Evolutionary conservation across 2,888 invertebrate genomes (phyloP).

Genomic region (Nymphalis urticae): DNA sequence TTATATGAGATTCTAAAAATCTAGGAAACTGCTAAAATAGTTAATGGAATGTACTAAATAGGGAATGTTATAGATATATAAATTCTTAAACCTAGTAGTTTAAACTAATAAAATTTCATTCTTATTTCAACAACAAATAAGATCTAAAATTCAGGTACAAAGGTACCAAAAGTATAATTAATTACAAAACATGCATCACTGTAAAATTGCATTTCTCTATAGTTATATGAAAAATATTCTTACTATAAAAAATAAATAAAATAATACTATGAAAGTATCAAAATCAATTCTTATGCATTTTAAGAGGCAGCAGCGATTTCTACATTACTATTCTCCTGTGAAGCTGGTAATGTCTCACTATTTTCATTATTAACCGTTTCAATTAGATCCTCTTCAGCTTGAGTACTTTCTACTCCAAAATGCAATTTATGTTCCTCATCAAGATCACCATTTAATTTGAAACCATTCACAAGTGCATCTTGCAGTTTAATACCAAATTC

Average conservation of each 20-base stretch:
- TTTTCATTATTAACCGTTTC: conserved; percentile 42
- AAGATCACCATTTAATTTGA: conserved; percentile 68
- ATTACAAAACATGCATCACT: background rate
- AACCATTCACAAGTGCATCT: conserved; percentile 65
- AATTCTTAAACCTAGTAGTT: conserved; percentile 11
- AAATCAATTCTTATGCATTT: conserved; percentile 37
- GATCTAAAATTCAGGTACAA: conserved; percentile 16
- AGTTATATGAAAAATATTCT: conserved; percentile 23
- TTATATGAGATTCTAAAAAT: conserved; percentile 20
- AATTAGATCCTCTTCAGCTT: conserved; percentile 42
- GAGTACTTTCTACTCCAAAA: conserved; percentile 48
- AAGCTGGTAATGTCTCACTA: conserved; percentile 41
- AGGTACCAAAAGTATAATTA: conserved; percentile 5
- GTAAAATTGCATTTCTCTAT: background rate
- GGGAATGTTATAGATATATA: conserved; percentile 25
- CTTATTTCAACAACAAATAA: conserved; percentile 19
- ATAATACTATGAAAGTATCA: conserved; percentile 24
- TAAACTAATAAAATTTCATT: conserved; percentile 20
- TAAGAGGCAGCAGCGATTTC: conserved; percentile 74
- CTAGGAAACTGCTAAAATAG: conserved; percentile 9
- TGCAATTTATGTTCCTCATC: conserved; percentile 49
- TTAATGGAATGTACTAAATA: conserved; percentile 16
- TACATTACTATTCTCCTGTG: conserved; percentile 61
- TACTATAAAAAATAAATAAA: conserved; percentile 35
- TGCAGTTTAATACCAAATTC: conserved; percentile 87